Evolutionary conservation across 2,797 vertebrate genomes (phyloP).

Genomic region (Myotis findleyi): DNA sequence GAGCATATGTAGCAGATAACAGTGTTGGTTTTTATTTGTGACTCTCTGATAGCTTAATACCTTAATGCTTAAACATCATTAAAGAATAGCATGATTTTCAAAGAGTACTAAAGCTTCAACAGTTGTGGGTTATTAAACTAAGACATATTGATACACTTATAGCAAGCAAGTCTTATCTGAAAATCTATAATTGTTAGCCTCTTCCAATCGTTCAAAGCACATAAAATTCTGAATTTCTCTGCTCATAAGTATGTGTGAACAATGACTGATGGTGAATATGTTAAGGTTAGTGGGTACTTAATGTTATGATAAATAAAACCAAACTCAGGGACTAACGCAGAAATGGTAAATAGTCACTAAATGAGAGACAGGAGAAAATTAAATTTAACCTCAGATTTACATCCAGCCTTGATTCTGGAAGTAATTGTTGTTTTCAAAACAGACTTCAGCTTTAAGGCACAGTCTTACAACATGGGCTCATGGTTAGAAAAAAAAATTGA

Average conservation of each 20-base stretch:
- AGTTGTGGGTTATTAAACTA: conserved; percentile 23
- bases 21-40: background rate
- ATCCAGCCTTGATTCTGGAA: background rate
- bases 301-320: background rate
- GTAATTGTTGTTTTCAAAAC: conserved; percentile 52
- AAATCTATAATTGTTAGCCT: background rate
- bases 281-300: background rate
- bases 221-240: conserved; percentile 20
- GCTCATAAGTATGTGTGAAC: background rate
- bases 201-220: background rate
- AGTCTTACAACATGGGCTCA: background rate
- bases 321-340: background rate
- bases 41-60: background rate
- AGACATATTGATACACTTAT: background rate
- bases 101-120: conserved; percentile 8
- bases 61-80: conserved; percentile 18
- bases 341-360: background rate
- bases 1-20: background rate
- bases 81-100: conserved; percentile 41
- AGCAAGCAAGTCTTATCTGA: conserved; percentile 22
- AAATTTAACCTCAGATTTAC: background rate
- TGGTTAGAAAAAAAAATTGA: background rate
- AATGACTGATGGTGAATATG: background rate
- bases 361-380: background rate
- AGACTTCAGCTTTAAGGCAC: conserved; percentile 16